These are phyloP conservation scores for Melitaea athalia DNA, from an alignment of 2,888 invertebrate genomes.

Conservation along the genomic window DNA sequence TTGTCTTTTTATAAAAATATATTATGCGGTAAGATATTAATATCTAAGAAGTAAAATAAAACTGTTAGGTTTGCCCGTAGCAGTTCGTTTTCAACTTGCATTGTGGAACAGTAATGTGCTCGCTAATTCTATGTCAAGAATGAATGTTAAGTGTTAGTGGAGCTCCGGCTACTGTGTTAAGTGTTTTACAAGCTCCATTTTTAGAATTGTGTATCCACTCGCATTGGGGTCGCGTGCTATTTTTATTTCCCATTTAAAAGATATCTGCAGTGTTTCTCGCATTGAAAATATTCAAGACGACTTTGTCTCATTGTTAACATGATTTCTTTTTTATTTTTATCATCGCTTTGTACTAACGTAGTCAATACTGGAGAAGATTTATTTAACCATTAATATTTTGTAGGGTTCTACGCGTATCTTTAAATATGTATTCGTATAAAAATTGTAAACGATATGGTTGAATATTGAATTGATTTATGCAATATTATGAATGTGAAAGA, in stretches of 20 bases:
- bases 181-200: constrained; percentile 39
- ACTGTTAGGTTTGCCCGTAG: background rate
- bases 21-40: constrained; percentile 2
- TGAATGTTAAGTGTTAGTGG: constrained; percentile 27
- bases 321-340: background rate
- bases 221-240: constrained; percentile 40
- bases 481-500: too few relatives aligned
- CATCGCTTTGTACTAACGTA: too few relatives aligned
- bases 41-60: constrained; percentile 13
- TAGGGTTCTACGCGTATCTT: too few relatives aligned
- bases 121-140: constrained; percentile 40
- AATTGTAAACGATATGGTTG: too few relatives aligned
- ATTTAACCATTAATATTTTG: too few relatives aligned
- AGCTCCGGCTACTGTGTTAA: constrained; percentile 35
- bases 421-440: too few relatives aligned
- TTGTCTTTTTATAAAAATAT: background rate
- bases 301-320: background rate
- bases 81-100: constrained; percentile 18
- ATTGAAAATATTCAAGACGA: background rate
- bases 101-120: constrained; percentile 32
- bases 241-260: constrained; percentile 39
- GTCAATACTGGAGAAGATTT: too few relatives aligned
- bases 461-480: too few relatives aligned
- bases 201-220: constrained; percentile 36
- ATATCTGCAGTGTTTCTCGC: constrained; percentile 19